phyloP scores from a whole-genome alignment of 2,113 vertebrate species.

The Smithornis capensis region DNA sequence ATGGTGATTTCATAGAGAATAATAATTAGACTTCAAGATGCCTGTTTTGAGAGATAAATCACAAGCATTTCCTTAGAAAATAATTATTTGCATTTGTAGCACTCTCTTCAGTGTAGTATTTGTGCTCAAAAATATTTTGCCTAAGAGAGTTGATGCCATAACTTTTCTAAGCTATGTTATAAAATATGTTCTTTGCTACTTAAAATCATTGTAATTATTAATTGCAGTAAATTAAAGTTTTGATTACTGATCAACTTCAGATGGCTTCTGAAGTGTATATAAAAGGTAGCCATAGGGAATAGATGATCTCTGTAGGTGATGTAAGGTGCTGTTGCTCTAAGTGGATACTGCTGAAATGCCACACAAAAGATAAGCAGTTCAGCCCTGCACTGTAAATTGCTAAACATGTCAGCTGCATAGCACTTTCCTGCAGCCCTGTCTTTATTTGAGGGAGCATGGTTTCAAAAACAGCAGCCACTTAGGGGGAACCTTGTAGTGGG shows the following conservation, averaged over 20 bases:
- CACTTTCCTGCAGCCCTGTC: accelerated
- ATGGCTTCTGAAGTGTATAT: neutral
- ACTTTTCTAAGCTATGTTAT: neutral
- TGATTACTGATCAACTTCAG: neutral
- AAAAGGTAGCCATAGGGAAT: neutral
- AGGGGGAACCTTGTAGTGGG: accelerated
- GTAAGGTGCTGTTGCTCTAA: neutral
- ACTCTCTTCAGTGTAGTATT: neutral
- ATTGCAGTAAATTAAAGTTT: neutral
- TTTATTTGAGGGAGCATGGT: accelerated
- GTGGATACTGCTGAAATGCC: accelerated
- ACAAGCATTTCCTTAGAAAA: slow-evolving; percentile 4
- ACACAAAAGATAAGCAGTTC: accelerated
- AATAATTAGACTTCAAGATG: slow-evolving; percentile 35
- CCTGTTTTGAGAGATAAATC: slow-evolving; percentile 24
- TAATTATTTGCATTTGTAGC: neutral
- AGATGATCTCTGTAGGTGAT: neutral
- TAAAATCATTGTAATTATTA: neutral
- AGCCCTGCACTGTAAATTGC: accelerated
- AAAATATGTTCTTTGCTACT: neutral
- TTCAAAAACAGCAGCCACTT: neutral
- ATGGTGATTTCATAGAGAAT: slow-evolving; percentile 1
- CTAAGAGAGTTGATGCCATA: neutral
- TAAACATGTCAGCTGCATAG: accelerated
- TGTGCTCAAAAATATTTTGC: neutral